Evolutionary conservation across 2,888 invertebrate genomes (phyloP), one percentile per base, ranked within the genome.

Genomic region (Bimastos eiseni): DNA sequence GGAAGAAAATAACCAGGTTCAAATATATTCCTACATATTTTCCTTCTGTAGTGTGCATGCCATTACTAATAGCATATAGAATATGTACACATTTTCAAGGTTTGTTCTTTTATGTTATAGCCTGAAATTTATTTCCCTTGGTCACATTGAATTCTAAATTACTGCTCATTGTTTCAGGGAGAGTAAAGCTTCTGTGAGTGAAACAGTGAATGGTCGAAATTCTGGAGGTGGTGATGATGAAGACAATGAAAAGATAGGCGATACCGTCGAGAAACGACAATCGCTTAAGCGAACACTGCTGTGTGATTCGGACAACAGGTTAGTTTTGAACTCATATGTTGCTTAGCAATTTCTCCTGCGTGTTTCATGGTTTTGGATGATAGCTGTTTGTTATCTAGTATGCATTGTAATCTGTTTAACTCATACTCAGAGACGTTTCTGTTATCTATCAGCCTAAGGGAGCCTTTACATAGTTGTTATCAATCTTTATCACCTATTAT

Each of bases 261-360:
- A 30, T n/a, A n/a, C n/a, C 30, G 70, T 70, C n/a, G 70, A 70
- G n/a, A 70, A 70, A n/a, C 70, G 70, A 70, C 70, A 70, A 17
- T 70, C 70, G n/a, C 70, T 70, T 30, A 70, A 70, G 70, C 70
- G 70, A 70, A 70, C 70, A 70, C n/a, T 70, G 70, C 70, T n/a
- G 8, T n/a, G 70, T n/a, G n/a, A 70, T n/a, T 70, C 70, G 8
- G 70, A 70, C n/a, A n/a, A n/a, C 30, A 70, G 70, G 70, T 70
- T 70, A n/a, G 70, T 70, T 70, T 70, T 30, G 70, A 4, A n/a
- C n/a, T 70, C 30, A n/a, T 6, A 70, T 30, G 6, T 70, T n/a
- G 11, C 11, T 70, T 70, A n/a, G 70, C 70, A n/a, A 13, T 70
- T 30, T 70, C 30, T 70, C 21, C 24, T 49, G 30, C n/a, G 70